Conservation (phyloP, 2,797 vertebrate species). For the Hydrocynus forskahlii region DNA sequence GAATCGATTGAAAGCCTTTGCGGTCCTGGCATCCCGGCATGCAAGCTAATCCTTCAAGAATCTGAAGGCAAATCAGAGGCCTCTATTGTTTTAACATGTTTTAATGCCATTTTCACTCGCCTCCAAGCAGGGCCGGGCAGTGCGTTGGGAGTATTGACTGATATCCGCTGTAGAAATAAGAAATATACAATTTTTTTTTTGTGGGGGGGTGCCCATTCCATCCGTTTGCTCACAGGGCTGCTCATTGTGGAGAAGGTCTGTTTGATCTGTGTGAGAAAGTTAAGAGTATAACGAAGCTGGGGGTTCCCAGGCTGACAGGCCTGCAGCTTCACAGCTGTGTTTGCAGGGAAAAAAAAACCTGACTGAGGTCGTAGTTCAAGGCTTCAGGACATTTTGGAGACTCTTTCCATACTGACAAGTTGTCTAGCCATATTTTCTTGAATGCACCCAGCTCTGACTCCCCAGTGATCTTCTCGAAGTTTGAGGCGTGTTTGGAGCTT, state of each 20-base stretch:
- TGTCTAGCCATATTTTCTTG: not conserved
- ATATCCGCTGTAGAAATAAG: conserved; percentile 52
- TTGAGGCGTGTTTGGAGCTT: not conserved
- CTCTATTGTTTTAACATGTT: conserved; percentile 68
- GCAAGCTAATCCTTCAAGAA: conserved; percentile 77
- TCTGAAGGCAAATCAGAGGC: conserved; percentile 64
- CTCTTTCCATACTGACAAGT: not conserved
- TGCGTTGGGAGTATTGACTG: conserved; percentile 78
- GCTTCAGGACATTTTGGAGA: not conserved
- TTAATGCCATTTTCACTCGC: conserved; percentile 62
- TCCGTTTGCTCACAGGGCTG: conserved; percentile 48
- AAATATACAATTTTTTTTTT: conserved; percentile 72
- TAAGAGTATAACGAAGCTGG: conserved; percentile 22
- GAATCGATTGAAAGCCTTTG: conserved; percentile 67
- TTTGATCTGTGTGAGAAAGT: conserved; percentile 64
- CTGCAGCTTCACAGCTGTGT: conserved; percentile 32
- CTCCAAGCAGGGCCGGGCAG: conserved; percentile 46
- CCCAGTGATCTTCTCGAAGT: not conserved
- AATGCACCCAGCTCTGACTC: not conserved
- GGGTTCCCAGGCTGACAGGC: conserved; percentile 36
- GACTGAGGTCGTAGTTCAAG: conserved; percentile 16
- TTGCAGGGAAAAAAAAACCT: not conserved
- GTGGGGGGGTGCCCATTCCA: conserved; percentile 36
- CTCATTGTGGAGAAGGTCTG: conserved; percentile 54
- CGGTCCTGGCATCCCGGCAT: conserved; percentile 63